Evolutionary conservation across 2,888 invertebrate genomes (phyloP), one percentile per base, ranked within the genome.

Genomic region (Andrena marginata): DNA sequence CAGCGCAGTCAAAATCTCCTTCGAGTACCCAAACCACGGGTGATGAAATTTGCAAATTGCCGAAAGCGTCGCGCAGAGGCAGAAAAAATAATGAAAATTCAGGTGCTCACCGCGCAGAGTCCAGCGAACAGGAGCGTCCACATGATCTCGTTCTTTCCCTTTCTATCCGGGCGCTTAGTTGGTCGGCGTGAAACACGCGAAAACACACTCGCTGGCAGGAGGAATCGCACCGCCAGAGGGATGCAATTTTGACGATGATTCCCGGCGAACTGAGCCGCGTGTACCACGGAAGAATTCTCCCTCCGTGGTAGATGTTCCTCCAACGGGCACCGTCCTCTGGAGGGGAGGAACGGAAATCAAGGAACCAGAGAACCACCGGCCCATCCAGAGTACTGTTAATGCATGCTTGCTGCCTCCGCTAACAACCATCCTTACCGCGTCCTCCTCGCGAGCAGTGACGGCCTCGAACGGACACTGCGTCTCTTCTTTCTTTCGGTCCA

Each of bases 301-400:
- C 88, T 88, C 87, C 88, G 88, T 83, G 79, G 85, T 67, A 48
- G 73, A 80, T 77, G 74, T 63, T 81, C 77, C 70, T 77, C 68
- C 63, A 71, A 75, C 78, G 65, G 80, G 75, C 60, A 76, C 42
- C 65, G 68, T 84, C 81, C 64, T 56, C 81, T 76, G 82, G 67
- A 85, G 87, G 86, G 87, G 88, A 84, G 85, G 82, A 85, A 87
- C 84, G 80, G 88, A 86, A 86, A 89, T 68, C 74, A 82, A 79
- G 85, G 80, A 89, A 89, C 80, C 89, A 87, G 89, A 90, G 91
- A 90, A 89, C 85, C 87, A 88, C 90, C 89, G 90, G 91, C 89
- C 91, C 90, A 92, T 92, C 90, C 90, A 89, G 92, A 93, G 93
- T 93, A 93, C 93, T 93, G 93, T 93, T 93, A 93, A 93, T 93